phyloP scores from a whole-genome alignment of 2,797 vertebrate genomes.

The Ptychobarbus kaznakovi region DNA sequence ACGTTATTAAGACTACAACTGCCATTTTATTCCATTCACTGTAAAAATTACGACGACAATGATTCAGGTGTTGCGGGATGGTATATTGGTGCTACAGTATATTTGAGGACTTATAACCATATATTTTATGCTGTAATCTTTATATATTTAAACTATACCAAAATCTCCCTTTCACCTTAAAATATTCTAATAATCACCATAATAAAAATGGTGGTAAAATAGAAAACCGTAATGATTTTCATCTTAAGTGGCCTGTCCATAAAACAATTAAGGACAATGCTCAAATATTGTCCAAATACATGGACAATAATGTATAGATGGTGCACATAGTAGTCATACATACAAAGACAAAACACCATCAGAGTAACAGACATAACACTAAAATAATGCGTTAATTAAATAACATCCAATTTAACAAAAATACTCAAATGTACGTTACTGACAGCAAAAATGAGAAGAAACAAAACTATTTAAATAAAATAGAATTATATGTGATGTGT shows the following conservation, averaged over 20 bases:
- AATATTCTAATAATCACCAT: background rate
- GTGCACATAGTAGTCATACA: background rate
- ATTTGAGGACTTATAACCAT: background rate
- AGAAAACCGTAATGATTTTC: background rate
- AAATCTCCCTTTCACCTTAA: background rate
- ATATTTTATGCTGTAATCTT: background rate
- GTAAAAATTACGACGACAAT: background rate
- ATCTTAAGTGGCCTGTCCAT: background rate
- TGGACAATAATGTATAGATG: background rate
- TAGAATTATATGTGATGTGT: background rate
- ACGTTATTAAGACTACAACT: slow-evolving; percentile 3
- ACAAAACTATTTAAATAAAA: background rate
- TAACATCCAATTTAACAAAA: background rate
- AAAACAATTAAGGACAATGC: background rate
- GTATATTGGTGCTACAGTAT: background rate
- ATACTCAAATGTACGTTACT: background rate
- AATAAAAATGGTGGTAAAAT: background rate
- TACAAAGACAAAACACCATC: background rate
- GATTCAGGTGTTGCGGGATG: background rate
- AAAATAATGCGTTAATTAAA: background rate
- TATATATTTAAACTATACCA: background rate
- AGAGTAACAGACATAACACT: background rate
- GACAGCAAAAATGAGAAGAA: background rate
- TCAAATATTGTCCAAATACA: background rate
- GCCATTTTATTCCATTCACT: slow-evolving; percentile 9